Conservation (phyloP, 2,888 invertebrate genomes). For the Allolobophora icterica region DNA sequence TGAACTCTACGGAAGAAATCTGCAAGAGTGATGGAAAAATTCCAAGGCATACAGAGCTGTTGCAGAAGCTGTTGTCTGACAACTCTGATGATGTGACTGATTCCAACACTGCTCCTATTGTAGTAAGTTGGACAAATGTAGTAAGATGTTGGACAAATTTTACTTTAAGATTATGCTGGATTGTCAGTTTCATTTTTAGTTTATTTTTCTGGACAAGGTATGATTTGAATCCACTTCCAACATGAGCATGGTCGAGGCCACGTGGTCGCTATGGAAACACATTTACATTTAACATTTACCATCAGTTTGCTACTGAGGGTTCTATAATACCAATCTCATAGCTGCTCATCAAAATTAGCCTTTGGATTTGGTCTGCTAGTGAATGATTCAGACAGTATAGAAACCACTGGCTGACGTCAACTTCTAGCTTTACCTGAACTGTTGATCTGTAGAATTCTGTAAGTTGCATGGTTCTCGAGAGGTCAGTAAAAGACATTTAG, state of each 20-base stretch:
- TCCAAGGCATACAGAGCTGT: conserved; percentile 14
- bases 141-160: no score
- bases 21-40: conserved; percentile 13
- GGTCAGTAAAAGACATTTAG: background rate
- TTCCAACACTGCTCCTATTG: conserved; percentile 28
- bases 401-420: background rate
- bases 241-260: no score
- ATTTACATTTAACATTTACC: no score
- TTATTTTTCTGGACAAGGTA: background rate
- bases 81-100: background rate
- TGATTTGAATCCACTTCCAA: background rate
- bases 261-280: no score
- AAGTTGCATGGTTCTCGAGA: background rate
- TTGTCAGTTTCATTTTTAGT: background rate
- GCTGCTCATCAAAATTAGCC: background rate
- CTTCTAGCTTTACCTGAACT: background rate
- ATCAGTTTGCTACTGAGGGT: no score
- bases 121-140: no score
- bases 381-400: background rate
- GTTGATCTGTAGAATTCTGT: background rate
- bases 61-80: conserved; percentile 36
- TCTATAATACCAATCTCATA: background rate
- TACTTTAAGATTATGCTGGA: no score
- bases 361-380: background rate
- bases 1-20: conserved; percentile 14